These are phyloP conservation scores for Saccostrea glomerata DNA, from an alignment of 1,140 invertebrate species.

Conservation along the genomic window DNA sequence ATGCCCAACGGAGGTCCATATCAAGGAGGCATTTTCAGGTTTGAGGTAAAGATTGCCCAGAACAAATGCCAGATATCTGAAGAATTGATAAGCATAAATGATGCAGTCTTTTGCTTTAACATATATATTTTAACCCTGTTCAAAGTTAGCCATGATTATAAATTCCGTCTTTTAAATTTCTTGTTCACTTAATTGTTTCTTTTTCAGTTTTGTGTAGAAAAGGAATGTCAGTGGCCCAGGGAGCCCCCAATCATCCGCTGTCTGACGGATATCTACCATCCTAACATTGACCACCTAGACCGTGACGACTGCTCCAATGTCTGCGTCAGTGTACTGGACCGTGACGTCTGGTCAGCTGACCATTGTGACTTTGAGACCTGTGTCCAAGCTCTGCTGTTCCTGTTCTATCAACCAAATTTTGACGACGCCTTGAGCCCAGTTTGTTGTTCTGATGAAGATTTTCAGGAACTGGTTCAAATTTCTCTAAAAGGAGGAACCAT, in stretches of 20 bases:
- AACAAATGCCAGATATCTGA: no score
- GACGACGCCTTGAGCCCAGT: constrained; percentile 68
- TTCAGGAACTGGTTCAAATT: constrained; percentile 64
- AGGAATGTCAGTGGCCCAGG: constrained; percentile 49
- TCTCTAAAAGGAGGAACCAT: constrained; percentile 65
- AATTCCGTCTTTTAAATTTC: no score
- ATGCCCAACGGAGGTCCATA: constrained; percentile 47
- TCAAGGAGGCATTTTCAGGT: constrained; percentile 52
- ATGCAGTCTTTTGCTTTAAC: no score
- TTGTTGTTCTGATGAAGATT: constrained; percentile 62
- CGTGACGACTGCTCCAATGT: constrained; percentile 60
- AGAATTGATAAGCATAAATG: no score
- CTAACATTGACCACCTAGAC: constrained; percentile 69
- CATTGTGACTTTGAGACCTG: constrained; percentile 62
- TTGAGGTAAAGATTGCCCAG: constrained; percentile 37
- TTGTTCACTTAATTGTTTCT: background rate
- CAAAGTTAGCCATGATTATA: no score
- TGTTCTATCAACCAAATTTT: constrained; percentile 71
- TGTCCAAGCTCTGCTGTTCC: constrained; percentile 68
- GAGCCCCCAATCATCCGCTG: constrained; percentile 62
- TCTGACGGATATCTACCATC: constrained; percentile 70
- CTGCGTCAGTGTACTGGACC: constrained; percentile 69
- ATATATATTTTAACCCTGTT: no score
- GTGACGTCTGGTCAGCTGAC: constrained; percentile 56
- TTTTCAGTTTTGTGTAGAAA: background rate